phyloP scores from a whole-genome alignment of 2,888 invertebrate species.

The Anorthoa munda region DNA sequence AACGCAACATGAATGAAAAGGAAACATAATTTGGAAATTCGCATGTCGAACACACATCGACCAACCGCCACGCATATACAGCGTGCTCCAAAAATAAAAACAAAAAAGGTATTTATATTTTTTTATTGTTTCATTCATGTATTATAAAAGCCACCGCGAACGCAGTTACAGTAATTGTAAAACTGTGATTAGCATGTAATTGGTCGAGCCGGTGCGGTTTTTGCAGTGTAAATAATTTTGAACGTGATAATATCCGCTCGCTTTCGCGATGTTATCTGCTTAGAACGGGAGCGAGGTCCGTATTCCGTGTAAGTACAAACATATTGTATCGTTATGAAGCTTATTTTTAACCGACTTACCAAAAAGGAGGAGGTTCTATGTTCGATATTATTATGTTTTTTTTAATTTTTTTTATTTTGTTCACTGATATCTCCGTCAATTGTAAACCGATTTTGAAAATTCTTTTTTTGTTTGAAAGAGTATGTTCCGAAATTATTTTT shows the following conservation, averaged over 20 bases:
- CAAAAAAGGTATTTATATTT: constrained; percentile 27
- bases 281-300: constrained; percentile 65
- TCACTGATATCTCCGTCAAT: too few species aligned
- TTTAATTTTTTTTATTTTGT: too few species aligned
- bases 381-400: too few species aligned
- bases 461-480: too few species aligned
- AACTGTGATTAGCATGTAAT: constrained; percentile 86
- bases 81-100: constrained; percentile 48
- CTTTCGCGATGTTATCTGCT: constrained; percentile 75
- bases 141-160: constrained; percentile 64
- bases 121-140: constrained; percentile 68
- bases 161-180: constrained; percentile 79
- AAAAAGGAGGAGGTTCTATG: too few species aligned
- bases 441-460: too few species aligned
- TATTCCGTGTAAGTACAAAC: constrained; percentile 40
- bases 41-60: constrained; percentile 46
- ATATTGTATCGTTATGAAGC: constrained; percentile 26
- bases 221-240: constrained; percentile 76
- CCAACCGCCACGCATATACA: constrained; percentile 55
- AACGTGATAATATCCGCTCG: constrained; percentile 71
- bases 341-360: too few species aligned
- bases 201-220: constrained; percentile 73
- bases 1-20: constrained; percentile 12
- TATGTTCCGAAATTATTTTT: too few species aligned
- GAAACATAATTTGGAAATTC: constrained; percentile 43